Percentiles rank a stretch among this genome's conserved stretches.
Conservation (phyloP, 2,797 vertebrate genomes). For the Erpetoichthys calabaricus region DNA sequence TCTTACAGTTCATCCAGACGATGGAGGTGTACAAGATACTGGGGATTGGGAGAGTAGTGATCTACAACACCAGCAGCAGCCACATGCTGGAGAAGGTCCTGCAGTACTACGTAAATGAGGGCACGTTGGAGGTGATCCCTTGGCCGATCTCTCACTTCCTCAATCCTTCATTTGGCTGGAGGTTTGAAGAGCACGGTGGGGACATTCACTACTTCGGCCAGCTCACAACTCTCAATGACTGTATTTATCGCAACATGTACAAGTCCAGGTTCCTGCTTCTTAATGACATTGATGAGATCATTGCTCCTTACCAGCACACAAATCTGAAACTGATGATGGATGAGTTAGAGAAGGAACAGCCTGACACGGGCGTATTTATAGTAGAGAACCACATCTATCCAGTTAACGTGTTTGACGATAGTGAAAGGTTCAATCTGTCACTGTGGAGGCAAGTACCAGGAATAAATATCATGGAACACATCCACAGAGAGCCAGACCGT, state of each 20-base stretch:
- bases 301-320: slow-evolving; percentile 37
- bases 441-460: slow-evolving; percentile 23
- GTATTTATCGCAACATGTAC: slow-evolving; percentile 46
- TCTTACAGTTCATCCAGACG: slow-evolving; percentile 47
- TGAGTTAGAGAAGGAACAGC: slow-evolving; percentile 29
- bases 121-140: slow-evolving; percentile 33
- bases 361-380: slow-evolving; percentile 30
- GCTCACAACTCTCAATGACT: slow-evolving; percentile 47
- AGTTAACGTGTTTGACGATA: slow-evolving; percentile 27
- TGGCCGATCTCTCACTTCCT: slow-evolving; percentile 44
- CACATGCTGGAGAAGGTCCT: slow-evolving; percentile 37
- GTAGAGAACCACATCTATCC: slow-evolving; percentile 56
- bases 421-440: slow-evolving; percentile 23
- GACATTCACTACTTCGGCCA: slow-evolving; percentile 48
- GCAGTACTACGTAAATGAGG: slow-evolving; percentile 35
- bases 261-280: slow-evolving; percentile 42
- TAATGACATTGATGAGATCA: slow-evolving; percentile 48
- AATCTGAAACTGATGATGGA: slow-evolving; percentile 38
- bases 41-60: slow-evolving; percentile 35
- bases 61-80: slow-evolving; percentile 48
- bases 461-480: slow-evolving; percentile 29
- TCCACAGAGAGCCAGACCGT: slow-evolving; percentile 25
- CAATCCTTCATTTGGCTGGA: slow-evolving; percentile 31
- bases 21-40: slow-evolving; percentile 45
- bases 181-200: slow-evolving; percentile 12